A percentile compares a stretch with the other conserved stretches of the same genome.
Conservation (phyloP, 2,888 invertebrate genomes). For the Epinotia ramella region DNA sequence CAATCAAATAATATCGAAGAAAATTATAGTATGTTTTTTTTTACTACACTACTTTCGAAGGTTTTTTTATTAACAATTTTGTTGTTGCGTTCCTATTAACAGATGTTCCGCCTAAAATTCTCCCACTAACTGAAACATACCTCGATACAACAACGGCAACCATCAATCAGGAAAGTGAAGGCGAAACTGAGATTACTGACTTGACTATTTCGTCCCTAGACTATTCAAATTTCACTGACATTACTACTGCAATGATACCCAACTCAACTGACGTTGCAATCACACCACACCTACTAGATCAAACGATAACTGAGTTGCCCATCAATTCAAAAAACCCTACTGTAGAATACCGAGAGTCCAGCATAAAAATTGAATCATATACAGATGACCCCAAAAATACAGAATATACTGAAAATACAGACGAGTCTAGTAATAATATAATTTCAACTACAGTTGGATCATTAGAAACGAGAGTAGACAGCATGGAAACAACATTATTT, state of each 20-base stretch:
- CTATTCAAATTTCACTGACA: constrained; percentile 34
- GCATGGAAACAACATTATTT: constrained; percentile 7
- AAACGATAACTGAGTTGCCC: neutral
- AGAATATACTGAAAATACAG: neutral
- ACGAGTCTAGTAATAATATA: neutral
- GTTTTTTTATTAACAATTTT: constrained; percentile 60
- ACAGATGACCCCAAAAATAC: constrained; percentile 22
- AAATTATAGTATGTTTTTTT: neutral
- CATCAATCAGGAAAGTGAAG: constrained; percentile 59
- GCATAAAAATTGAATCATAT: constrained; percentile 27
- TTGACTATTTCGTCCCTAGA: constrained; percentile 52
- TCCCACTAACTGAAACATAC: constrained; percentile 80
- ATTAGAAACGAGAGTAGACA: constrained; percentile 9
- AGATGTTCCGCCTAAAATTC: constrained; percentile 80
- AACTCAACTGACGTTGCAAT: neutral
- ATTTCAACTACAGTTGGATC: constrained; percentile 12
- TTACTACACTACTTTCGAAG: neutral
- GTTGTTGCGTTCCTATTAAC: constrained; percentile 81
- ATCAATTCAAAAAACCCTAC: constrained; percentile 17
- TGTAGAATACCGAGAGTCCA: constrained; percentile 30
- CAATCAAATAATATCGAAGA: neutral
- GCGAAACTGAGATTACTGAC: constrained; percentile 57
- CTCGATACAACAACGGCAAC: constrained; percentile 64
- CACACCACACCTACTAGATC: neutral
- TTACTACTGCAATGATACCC: constrained; percentile 41